Evolutionary conservation across 2,113 vertebrate genomes (phyloP), one percentile per base, ranked within the genome.

Genomic region (Taxidea taxus): DNA sequence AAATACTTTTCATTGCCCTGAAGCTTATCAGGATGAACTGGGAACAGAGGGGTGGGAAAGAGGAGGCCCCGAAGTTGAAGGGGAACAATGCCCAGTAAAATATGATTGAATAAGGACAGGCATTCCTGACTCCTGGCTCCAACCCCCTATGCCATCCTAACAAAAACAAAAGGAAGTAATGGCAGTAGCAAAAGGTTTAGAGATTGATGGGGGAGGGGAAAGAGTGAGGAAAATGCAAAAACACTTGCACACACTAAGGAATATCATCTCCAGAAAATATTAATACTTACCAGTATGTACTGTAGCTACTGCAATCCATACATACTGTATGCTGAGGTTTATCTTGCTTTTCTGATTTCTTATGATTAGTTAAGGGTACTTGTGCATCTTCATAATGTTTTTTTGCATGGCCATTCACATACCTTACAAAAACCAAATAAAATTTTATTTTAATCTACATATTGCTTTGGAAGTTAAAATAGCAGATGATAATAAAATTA

Each of bases 231-330:
- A 85, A 34, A 85, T 27, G 29, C 81, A n/a, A 49, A 21, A 49
- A 87, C 18, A 78, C 49, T 39, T 86, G 54, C 4, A 56, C 37
- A 25, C 37, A 86, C 49, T 81, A 90, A 90, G 54, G 44, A 83
- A 42, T 9, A 31, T 20, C 44, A 89, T 47, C 94, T 93, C 56
- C 64, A 97, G 94, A 92, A 97, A 97, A 82, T 6, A 90, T 15
- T 93, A 44, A 77, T 29, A 98, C 99, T 99, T 98, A 99, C 99
- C 99, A 99, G 97, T 99, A 99, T 29, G 99, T 99, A 93, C 99
- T 99, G 98, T 99, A 99, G 99, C 99, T 99, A 98, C 99, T 99
- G 98, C 99, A 99, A 98, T 99, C 99, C 99, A 99, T 99, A 97
- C 99, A 99, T 91, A 99, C 99, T 27, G 99, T 99, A 95, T 99